Conservation (phyloP, 1,140 invertebrate genomes). For the Hermetia illucens region DNA sequence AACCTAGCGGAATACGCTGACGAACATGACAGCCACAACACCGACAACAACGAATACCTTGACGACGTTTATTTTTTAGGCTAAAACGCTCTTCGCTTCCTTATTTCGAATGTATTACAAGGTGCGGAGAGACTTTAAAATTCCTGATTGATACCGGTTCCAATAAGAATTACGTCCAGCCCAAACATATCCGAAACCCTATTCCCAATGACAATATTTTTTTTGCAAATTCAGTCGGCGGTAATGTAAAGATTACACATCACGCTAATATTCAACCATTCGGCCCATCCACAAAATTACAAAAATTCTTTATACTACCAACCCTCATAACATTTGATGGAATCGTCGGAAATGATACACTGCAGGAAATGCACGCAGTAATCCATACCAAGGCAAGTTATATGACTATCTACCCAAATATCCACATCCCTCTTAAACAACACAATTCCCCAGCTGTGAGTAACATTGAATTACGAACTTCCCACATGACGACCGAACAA, state of each 20-base stretch:
- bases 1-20: no score
- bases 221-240: constrained; percentile 4
- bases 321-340: constrained; percentile 2
- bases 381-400: constrained; percentile 2
- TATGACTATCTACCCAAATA: not conserved
- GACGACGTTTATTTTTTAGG: constrained; percentile 9
- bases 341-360: constrained; percentile 6
- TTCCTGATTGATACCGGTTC: constrained; percentile 8
- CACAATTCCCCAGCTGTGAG: constrained; percentile 1
- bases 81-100: constrained; percentile 8
- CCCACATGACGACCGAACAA: constrained; percentile 1
- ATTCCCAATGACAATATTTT: constrained; percentile 3
- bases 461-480: not conserved
- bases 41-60: no score
- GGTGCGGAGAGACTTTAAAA: constrained; percentile 3
- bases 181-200: constrained; percentile 1
- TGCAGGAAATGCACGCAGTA: constrained; percentile 5
- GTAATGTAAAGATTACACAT: constrained; percentile 3
- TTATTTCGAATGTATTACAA: constrained; percentile 4
- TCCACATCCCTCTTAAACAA: not conserved
- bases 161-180: constrained; percentile 7
- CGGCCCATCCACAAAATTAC: not conserved
- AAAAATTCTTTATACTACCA: constrained; percentile 5
- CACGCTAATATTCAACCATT: constrained; percentile 4
- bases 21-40: no score